Conservation (phyloP, 2,888 invertebrate species). For the Monopis laevigella region DNA sequence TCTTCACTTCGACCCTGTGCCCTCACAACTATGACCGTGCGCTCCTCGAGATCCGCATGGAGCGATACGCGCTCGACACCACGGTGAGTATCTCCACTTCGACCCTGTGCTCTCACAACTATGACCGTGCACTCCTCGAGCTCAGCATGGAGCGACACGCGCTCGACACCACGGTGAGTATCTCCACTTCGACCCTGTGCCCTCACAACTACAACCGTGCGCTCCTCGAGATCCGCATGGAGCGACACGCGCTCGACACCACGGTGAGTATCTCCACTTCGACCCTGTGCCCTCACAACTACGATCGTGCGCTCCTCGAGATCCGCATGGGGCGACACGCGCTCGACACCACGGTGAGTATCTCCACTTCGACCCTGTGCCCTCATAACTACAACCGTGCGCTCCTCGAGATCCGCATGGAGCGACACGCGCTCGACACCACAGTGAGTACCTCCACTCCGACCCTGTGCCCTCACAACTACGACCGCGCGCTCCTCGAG, state of each 20-base stretch:
- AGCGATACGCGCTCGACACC: constrained; percentile 76
- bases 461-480: constrained; percentile 80
- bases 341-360: constrained; percentile 81
- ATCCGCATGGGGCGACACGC: constrained; percentile 77
- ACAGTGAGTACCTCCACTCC: constrained; percentile 86
- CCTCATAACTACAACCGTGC: constrained; percentile 78
- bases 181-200: constrained; percentile 75
- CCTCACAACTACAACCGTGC: constrained; percentile 79
- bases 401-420: constrained; percentile 75
- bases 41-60: constrained; percentile 75
- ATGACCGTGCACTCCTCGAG: constrained; percentile 74
- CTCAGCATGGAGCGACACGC: constrained; percentile 77
- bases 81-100: constrained; percentile 84
- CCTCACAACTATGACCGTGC: constrained; percentile 79
- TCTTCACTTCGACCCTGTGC: no score
- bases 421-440: constrained; percentile 76
- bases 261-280: constrained; percentile 77
- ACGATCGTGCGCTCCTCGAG: constrained; percentile 74
- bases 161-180: constrained; percentile 77
- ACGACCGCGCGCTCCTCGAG: constrained; percentile 74
- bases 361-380: constrained; percentile 80
- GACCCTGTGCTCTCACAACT: constrained; percentile 76
- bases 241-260: constrained; percentile 76
- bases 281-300: constrained; percentile 78
- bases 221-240: constrained; percentile 75